These are phyloP conservation scores for Meteorus colon DNA, from an alignment of 2,888 invertebrate species.

Conservation along the genomic window DNA sequence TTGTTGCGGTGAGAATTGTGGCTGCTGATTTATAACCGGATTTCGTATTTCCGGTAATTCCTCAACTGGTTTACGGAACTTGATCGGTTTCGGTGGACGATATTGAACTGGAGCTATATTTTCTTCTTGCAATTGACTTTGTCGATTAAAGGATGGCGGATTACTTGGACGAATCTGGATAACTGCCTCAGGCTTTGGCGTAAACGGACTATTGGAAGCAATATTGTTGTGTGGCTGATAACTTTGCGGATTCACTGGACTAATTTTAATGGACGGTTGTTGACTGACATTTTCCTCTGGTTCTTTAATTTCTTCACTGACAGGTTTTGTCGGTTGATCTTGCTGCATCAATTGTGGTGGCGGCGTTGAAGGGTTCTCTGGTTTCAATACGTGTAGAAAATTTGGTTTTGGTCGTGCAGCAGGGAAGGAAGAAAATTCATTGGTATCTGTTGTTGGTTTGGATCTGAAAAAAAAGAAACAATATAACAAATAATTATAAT, in stretches of 20 bases:
- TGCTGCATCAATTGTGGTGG: constrained; percentile 37
- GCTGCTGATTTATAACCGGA: constrained; percentile 44
- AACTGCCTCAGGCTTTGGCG: constrained; percentile 48
- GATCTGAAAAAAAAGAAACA: constrained; percentile 16
- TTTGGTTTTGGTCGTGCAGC: constrained; percentile 19
- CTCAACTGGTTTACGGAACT: constrained; percentile 59
- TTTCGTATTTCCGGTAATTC: constrained; percentile 52
- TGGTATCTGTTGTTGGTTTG: constrained; percentile 24
- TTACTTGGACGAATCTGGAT: constrained; percentile 38
- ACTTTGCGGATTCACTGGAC: constrained; percentile 46
- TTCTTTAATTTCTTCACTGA: constrained; percentile 64
- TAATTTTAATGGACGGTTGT: constrained; percentile 54
- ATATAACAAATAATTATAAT: constrained; percentile 10
- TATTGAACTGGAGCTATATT: constrained; percentile 55
- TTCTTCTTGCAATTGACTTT: constrained; percentile 44
- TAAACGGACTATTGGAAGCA: constrained; percentile 42
- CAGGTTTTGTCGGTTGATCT: constrained; percentile 59
- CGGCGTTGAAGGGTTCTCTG: constrained; percentile 31
- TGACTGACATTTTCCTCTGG: constrained; percentile 57
- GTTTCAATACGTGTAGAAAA: constrained; percentile 21
- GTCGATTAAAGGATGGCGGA: neutral
- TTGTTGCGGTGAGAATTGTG: constrained; percentile 40
- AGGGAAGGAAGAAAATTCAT: constrained; percentile 23
- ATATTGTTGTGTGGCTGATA: constrained; percentile 47
- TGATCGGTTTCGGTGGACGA: constrained; percentile 58